Evolutionary conservation across 2,113 vertebrate species (phyloP).

Genomic region (Brienomyrus brachyistius): DNA sequence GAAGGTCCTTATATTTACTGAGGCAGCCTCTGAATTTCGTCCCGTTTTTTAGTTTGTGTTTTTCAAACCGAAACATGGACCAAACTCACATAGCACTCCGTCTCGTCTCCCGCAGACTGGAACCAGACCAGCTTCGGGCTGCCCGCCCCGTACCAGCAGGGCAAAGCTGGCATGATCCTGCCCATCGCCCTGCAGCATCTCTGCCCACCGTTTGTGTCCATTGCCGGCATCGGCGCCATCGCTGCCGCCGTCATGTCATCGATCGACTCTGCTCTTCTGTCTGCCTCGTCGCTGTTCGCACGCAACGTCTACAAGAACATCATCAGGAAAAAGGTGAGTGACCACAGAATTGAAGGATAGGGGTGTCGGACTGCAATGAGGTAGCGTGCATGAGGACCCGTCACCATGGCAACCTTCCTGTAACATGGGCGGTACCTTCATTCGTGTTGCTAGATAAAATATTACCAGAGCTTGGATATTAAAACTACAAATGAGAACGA

Average conservation of each 20-base stretch:
- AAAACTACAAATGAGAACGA: neutral
- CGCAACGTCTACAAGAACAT: constrained; percentile 66
- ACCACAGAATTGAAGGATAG: neutral
- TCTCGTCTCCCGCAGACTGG: constrained; percentile 54
- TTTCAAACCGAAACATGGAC: neutral
- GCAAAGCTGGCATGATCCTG: constrained; percentile 57
- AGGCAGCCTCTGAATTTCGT: neutral
- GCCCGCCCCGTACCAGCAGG: constrained; percentile 56
- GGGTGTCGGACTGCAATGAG: neutral
- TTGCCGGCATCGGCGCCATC: constrained; percentile 54
- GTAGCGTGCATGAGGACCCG: neutral
- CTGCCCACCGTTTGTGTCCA: constrained; percentile 57
- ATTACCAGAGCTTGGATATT: neutral
- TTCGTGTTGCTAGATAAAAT: neutral
- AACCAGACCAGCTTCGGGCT: constrained; percentile 68
- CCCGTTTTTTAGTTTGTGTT: neutral
- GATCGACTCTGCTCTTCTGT: constrained; percentile 62
- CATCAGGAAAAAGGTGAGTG: constrained; percentile 61
- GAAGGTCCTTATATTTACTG: neutral
- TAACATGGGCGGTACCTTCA: neutral
- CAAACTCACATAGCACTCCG: neutral
- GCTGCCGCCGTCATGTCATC: constrained; percentile 65
- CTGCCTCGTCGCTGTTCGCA: constrained; percentile 51
- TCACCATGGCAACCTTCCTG: neutral
- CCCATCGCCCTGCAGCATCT: constrained; percentile 62